phyloP scores from a whole-genome alignment of 2,888 invertebrate genomes.

The Acleris holmiana region DNA sequence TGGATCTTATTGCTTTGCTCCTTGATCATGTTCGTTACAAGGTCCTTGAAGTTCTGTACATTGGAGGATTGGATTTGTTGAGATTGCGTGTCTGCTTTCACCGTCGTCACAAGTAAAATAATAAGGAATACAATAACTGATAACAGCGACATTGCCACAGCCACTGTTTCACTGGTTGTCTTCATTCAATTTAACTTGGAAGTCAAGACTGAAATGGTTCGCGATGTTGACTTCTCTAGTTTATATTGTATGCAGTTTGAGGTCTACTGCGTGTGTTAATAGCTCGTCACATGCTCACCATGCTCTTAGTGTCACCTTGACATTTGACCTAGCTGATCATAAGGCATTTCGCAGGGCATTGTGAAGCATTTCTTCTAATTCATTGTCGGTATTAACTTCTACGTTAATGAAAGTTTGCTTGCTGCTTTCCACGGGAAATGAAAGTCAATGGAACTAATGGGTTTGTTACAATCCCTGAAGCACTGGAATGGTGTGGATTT shows the following conservation, averaged over 20 bases:
- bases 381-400: conserved; percentile 19
- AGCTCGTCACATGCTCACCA: conserved; percentile 50
- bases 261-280: conserved; percentile 68
- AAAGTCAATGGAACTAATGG: conserved; percentile 13
- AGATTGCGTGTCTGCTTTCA: conserved; percentile 56
- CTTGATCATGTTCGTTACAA: conserved; percentile 65
- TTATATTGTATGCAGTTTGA: conserved; percentile 58
- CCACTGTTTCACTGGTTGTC: conserved; percentile 48
- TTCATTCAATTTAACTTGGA: conserved; percentile 59
- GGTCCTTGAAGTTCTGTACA: conserved; percentile 65
- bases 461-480: neutral
- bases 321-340: conserved; percentile 79
- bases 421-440: conserved; percentile 24
- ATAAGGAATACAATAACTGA: conserved; percentile 60
- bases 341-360: conserved; percentile 58
- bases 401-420: conserved; percentile 49
- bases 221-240: conserved; percentile 41
- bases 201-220: conserved; percentile 48
- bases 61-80: conserved; percentile 49
- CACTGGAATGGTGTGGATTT: too few species aligned
- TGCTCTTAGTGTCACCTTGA: conserved; percentile 63
- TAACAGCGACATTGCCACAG: conserved; percentile 66
- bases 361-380: conserved; percentile 38
- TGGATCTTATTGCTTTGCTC: conserved; percentile 74
- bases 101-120: conserved; percentile 57